A percentile compares a stretch with the other conserved stretches of the same genome.
phyloP scores from a whole-genome alignment of 1,140 invertebrate genomes.

The Mylabris phalerata region DNA sequence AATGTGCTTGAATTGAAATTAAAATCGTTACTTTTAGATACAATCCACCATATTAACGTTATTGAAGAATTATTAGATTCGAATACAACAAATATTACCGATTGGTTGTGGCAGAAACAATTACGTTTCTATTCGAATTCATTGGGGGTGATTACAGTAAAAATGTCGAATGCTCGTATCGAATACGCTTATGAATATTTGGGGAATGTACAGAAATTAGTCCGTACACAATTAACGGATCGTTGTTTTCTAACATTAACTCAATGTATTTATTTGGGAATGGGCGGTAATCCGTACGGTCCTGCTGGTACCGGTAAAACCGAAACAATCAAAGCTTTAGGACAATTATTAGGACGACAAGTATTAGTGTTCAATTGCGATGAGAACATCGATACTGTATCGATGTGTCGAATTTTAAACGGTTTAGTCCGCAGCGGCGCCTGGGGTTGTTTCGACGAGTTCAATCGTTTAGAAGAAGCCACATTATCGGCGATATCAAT shows the following conservation, averaged over 20 bases:
- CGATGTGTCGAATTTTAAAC: conserved; percentile 87
- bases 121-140: conserved; percentile 60
- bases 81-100: conserved; percentile 54
- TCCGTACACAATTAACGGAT: conserved; percentile 89
- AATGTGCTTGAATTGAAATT: conserved; percentile 57
- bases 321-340: conserved; percentile 93
- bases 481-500: conserved; percentile 89
- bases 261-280: conserved; percentile 91
- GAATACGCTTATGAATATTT: conserved; percentile 97
- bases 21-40: conserved; percentile 80
- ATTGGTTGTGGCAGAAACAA: conserved; percentile 95
- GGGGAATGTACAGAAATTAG: conserved; percentile 84
- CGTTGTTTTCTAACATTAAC: conserved; percentile 93
- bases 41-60: conserved; percentile 83
- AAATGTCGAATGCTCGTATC: conserved; percentile 86
- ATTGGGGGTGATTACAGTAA: conserved; percentile 53
- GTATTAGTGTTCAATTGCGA: conserved; percentile 98
- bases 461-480: conserved; percentile 89
- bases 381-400: conserved; percentile 92
- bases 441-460: conserved; percentile 99
- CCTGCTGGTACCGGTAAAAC: conserved; percentile 97
- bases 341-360: conserved; percentile 79
- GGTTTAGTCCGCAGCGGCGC: conserved; percentile 92
- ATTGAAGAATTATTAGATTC: conserved; percentile 68
- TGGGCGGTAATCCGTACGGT: conserved; percentile 98